These are phyloP conservation scores for Haliclona indistincta DNA, from an alignment of 37 sponge, comb jelly and placozoan genomes.

Conservation along the genomic window DNA sequence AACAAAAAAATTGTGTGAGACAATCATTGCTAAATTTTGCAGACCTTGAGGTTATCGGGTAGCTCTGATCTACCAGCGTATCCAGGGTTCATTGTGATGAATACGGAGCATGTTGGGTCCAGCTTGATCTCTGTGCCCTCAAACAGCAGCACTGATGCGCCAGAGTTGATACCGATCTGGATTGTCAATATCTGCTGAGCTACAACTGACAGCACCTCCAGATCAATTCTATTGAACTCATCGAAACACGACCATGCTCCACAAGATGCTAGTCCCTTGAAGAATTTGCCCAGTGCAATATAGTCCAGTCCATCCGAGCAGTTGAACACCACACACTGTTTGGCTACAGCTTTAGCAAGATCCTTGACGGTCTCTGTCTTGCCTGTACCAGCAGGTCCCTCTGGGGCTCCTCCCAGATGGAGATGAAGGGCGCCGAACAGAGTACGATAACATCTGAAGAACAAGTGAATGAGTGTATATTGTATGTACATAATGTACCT, in stretches of 20 bases:
- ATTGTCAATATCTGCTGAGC: conserved; percentile 12
- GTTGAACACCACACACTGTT: conserved; percentile 99
- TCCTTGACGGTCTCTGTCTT: conserved; percentile 99
- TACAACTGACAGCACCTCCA: conserved; percentile 80
- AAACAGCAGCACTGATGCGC: conserved; percentile 83
- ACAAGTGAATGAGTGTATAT: not conserved
- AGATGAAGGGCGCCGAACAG: conserved; percentile 99
- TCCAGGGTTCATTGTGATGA: conserved; percentile 99
- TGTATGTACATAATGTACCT: conserved; percentile 27
- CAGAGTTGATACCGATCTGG: conserved; percentile 50
- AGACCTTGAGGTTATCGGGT: conserved; percentile 93
- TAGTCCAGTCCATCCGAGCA: conserved; percentile 99
- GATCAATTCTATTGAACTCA: conserved; percentile 99
- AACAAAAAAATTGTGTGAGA: not conserved
- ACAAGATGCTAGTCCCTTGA: conserved; percentile 98
- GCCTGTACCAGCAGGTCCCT: conserved; percentile 99
- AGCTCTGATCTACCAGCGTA: conserved; percentile 99
- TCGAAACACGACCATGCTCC: conserved; percentile 99
- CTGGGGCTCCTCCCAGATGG: conserved; percentile 98
- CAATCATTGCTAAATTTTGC: not conserved
- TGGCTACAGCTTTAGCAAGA: conserved; percentile 99
- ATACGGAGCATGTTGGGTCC: conserved; percentile 96
- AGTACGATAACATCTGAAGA: conserved; percentile 87
- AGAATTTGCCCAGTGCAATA: conserved; percentile 99
- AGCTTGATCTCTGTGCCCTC: conserved; percentile 99